These are phyloP conservation scores for Pygocentrus nattereri DNA, from an alignment of 2,797 vertebrate genomes.

Conservation along the genomic window DNA sequence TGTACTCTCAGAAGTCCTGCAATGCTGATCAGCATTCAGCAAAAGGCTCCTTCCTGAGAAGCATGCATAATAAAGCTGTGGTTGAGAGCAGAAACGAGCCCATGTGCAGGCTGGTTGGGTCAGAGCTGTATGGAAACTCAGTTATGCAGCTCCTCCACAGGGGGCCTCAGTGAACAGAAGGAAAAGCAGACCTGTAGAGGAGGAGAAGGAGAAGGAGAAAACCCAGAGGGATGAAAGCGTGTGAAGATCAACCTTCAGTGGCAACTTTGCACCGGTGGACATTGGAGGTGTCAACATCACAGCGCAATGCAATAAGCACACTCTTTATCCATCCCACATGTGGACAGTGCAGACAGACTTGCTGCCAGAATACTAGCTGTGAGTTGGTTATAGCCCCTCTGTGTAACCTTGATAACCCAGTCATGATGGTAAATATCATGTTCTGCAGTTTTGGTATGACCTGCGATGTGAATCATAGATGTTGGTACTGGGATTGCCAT, in stretches of 20 bases:
- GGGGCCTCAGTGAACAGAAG: not conserved
- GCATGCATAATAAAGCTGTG: constrained; percentile 8
- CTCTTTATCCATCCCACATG: constrained; percentile 72
- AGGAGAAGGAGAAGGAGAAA: not conserved
- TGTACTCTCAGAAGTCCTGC: constrained; percentile 5
- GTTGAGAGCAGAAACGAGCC: not conserved
- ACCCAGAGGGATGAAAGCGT: not conserved
- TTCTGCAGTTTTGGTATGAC: not conserved
- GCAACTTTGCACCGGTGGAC: constrained; percentile 62
- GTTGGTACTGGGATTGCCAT: not conserved
- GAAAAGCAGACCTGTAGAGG: not conserved
- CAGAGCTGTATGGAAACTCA: constrained; percentile 15
- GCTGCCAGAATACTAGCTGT: not conserved
- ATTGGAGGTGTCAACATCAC: constrained; percentile 68
- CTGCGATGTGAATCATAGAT: too few species aligned
- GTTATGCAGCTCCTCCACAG: not conserved
- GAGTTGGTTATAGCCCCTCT: not conserved
- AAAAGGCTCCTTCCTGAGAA: constrained; percentile 14
- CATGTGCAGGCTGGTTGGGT: constrained; percentile 6
- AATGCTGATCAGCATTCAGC: constrained; percentile 16
- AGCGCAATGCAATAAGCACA: constrained; percentile 61
- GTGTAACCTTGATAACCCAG: not conserved
- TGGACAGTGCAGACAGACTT: constrained; percentile 14
- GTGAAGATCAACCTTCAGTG: constrained; percentile 42
- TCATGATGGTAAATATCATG: not conserved